Conservation (phyloP, 2,113 vertebrate genomes). For the Xiphorhynchus elegans region DNA sequence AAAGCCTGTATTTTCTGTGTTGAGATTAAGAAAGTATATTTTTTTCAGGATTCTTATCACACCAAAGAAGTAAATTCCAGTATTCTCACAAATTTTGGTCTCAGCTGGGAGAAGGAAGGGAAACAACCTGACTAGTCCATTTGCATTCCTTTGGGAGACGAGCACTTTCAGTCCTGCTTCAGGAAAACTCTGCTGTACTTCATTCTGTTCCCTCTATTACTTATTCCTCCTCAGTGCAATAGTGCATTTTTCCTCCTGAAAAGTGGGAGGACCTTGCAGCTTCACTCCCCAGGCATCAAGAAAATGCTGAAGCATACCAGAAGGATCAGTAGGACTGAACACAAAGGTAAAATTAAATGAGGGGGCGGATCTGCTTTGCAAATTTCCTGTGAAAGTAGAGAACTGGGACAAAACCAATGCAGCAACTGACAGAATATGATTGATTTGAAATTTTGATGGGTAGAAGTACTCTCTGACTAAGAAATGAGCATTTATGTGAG, state of each 20-base stretch:
- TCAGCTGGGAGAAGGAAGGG: background rate
- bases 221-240: background rate
- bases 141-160: background rate
- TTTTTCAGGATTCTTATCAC: background rate
- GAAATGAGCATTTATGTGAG: background rate
- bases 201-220: background rate
- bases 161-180: background rate
- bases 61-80: background rate
- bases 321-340: background rate
- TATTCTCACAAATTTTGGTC: background rate
- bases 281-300: background rate
- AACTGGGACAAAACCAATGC: background rate
- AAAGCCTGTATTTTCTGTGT: background rate
- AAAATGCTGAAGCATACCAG: background rate
- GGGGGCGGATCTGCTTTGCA: background rate
- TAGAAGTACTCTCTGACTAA: background rate
- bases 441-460: conserved; percentile 10
- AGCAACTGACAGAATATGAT: background rate
- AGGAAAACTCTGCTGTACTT: background rate
- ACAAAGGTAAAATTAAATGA: conserved; percentile 13
- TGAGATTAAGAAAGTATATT: background rate
- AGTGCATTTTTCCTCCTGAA: background rate
- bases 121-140: background rate
- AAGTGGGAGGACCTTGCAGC: background rate
- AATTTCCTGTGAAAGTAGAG: background rate